Evolutionary conservation across 1,140 invertebrate genomes (phyloP).

Genomic region (Platorchestia sp.): DNA sequence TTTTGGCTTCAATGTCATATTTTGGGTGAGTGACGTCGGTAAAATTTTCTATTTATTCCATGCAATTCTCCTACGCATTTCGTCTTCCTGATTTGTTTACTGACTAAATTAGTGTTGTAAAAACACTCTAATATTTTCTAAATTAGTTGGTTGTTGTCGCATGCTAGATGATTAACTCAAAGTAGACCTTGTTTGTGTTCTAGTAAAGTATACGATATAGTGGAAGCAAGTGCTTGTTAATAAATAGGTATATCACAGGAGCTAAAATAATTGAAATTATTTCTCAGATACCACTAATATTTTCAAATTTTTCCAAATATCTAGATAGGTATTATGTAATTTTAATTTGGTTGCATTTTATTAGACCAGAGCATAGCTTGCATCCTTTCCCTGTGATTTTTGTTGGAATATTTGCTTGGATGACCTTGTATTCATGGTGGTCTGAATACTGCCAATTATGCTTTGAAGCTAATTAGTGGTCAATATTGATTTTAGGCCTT

Average conservation of each 20-base stretch:
- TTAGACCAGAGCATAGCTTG: too few relatives aligned
- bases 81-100: background rate
- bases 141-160: background rate
- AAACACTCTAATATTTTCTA: background rate
- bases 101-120: background rate
- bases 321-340: background rate
- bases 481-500: too few relatives aligned
- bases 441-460: background rate
- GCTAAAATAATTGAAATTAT: too few relatives aligned
- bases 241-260: too few relatives aligned
- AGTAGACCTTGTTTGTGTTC: background rate
- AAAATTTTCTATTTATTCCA: background rate
- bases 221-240: background rate
- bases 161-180: background rate
- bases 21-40: slow-evolving; percentile 86
- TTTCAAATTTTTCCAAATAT: background rate
- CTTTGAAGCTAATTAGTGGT: too few relatives aligned
- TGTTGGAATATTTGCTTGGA: background rate
- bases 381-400: too few relatives aligned
- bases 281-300: too few relatives aligned
- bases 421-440: background rate
- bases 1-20: slow-evolving; percentile 96
- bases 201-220: background rate
- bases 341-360: too few relatives aligned
- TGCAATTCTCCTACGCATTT: background rate